phyloP scores from a whole-genome alignment of 2,797 vertebrate species.

The Micropoecilia bifurca region DNA sequence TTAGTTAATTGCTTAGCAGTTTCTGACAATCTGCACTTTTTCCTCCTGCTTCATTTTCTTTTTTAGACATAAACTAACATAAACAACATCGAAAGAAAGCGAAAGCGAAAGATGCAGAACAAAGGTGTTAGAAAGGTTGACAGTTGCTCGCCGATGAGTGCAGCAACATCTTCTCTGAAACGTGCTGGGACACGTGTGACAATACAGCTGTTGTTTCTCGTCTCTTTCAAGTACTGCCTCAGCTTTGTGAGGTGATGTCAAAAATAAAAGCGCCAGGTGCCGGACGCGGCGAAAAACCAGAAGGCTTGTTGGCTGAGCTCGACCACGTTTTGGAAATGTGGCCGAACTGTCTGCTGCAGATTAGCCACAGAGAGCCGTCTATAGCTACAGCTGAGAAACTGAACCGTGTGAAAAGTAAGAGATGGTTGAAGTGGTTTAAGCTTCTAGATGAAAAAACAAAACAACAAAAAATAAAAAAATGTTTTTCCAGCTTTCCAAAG shows the following conservation, averaged over 20 bases:
- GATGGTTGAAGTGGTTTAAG: background rate
- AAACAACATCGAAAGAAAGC: background rate
- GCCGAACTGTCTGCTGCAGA: constrained; percentile 7
- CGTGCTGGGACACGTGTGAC: background rate
- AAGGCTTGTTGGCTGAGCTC: constrained; percentile 2
- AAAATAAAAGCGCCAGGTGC: constrained; percentile 7
- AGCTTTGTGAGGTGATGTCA: background rate
- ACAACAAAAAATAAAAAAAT: background rate
- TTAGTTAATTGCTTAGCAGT: background rate
- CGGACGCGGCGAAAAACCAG: background rate
- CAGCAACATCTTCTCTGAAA: constrained; percentile 1
- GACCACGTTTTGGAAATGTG: constrained; percentile 8
- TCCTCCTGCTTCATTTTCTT: background rate
- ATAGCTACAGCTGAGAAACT: constrained; percentile 6
- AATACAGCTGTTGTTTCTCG: background rate
- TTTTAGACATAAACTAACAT: constrained; percentile 1
- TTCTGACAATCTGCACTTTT: background rate
- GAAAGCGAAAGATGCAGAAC: background rate
- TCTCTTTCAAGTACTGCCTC: constrained; percentile 4
- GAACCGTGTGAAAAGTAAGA: background rate
- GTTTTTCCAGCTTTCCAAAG: background rate
- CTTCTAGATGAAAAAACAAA: background rate
- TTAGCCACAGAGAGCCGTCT: constrained; percentile 3
- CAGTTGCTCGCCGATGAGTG: background rate
- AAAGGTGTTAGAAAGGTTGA: background rate